A percentile compares a stretch with the other conserved stretches of the same genome.
phyloP scores from a whole-genome alignment of 2,113 vertebrate species.

The Climacteris rufus region DNA sequence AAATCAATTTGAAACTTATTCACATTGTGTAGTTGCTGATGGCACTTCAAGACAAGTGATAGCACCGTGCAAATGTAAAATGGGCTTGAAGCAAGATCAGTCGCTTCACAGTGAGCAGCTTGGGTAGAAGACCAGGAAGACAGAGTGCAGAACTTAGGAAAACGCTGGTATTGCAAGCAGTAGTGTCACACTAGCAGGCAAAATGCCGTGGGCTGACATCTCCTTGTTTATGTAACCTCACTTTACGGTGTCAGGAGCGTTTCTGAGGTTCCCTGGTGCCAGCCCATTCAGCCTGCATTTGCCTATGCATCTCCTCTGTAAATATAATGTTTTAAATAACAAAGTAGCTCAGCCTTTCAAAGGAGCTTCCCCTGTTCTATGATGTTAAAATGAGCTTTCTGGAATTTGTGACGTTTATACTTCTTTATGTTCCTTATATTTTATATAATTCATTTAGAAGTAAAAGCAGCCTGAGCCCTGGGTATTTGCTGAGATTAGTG shows the following conservation, averaged over 20 bases:
- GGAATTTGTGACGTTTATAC: background rate
- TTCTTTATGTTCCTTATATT: background rate
- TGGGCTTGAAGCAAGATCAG: background rate
- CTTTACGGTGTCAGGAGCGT: background rate
- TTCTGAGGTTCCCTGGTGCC: background rate
- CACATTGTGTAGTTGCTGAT: background rate
- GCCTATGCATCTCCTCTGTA: background rate
- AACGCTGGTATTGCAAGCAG: background rate
- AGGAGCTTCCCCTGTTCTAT: background rate
- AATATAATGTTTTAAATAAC: conserved; percentile 10
- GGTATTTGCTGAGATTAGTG: background rate
- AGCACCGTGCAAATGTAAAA: background rate
- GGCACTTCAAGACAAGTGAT: background rate
- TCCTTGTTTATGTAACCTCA: too few species aligned
- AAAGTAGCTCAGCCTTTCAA: background rate
- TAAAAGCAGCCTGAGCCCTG: background rate
- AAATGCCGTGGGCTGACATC: background rate
- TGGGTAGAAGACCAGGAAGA: background rate
- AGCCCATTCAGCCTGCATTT: background rate
- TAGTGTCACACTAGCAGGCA: too few species aligned
- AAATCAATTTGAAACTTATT: background rate
- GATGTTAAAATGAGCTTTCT: background rate
- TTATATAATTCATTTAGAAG: background rate
- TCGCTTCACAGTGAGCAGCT: background rate
- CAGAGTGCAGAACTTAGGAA: background rate